Conservation (phyloP, 1,140 invertebrate genomes). For the Eupristina koningsbergeri region DNA sequence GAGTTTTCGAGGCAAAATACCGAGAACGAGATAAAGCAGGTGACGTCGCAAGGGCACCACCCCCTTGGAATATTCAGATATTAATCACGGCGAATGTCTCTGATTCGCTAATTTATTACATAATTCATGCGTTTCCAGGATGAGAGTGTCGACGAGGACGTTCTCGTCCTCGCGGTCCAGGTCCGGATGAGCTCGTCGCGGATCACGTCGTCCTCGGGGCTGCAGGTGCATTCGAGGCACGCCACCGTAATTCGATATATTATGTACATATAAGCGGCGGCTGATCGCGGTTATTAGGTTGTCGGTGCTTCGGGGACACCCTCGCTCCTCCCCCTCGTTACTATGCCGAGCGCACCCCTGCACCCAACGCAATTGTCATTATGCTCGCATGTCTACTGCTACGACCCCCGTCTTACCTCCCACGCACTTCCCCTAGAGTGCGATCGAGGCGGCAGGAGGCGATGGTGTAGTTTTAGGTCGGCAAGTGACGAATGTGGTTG, state of each 20-base stretch:
- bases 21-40: slow-evolving; percentile 22
- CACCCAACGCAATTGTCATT: slow-evolving; percentile 71
- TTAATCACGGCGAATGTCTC: slow-evolving; percentile 54
- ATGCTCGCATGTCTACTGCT: slow-evolving; percentile 56
- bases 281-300: slow-evolving; percentile 73
- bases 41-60: background rate
- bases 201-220: background rate
- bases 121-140: slow-evolving; percentile 58
- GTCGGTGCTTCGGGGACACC: slow-evolving; percentile 55
- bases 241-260: slow-evolving; percentile 70
- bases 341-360: slow-evolving; percentile 65
- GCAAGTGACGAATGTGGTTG: too few species aligned
- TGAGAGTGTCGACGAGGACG: background rate
- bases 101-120: slow-evolving; percentile 61
- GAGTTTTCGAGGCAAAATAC: slow-evolving; percentile 38
- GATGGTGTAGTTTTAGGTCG: too few species aligned
- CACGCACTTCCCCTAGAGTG: background rate
- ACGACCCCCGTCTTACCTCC: background rate
- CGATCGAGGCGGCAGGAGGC: background rate
- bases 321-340: slow-evolving; percentile 57
- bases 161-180: background rate
- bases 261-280: slow-evolving; percentile 70
- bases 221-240: slow-evolving; percentile 65
- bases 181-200: too few species aligned
- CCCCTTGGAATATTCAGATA: slow-evolving; percentile 53